Evolutionary conservation across 2,888 invertebrate species (phyloP).

Genomic region (Scaptodrosophila latifasciaeformis): DNA sequence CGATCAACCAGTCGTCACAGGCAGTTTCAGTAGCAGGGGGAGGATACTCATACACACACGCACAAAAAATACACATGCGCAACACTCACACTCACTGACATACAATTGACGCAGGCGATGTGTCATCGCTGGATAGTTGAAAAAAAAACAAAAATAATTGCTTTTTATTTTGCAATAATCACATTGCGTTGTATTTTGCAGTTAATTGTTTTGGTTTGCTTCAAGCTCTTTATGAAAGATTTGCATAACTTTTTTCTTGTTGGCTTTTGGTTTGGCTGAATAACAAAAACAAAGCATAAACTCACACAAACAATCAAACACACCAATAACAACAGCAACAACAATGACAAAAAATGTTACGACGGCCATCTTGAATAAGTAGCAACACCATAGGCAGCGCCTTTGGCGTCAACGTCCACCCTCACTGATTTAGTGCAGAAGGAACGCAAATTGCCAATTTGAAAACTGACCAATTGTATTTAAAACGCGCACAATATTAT

Average conservation of each 20-base stretch:
- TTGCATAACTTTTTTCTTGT: too few relatives aligned
- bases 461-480: constrained; percentile 28
- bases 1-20: constrained; percentile 40
- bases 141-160: constrained; percentile 26
- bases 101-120: constrained; percentile 47
- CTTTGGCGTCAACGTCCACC: too few relatives aligned
- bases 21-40: constrained; percentile 12
- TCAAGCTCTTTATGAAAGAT: constrained; percentile 25
- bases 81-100: constrained; percentile 22
- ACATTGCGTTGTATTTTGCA: constrained; percentile 27
- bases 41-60: constrained; percentile 52
- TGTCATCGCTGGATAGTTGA: constrained; percentile 60
- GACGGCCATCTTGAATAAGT: constrained; percentile 73
- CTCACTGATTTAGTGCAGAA: too few relatives aligned
- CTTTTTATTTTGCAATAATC: constrained; percentile 6
- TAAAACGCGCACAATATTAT: not conserved
- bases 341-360: constrained; percentile 69
- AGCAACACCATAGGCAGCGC: constrained; percentile 12
- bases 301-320: constrained; percentile 34
- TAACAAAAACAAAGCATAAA: constrained; percentile 13
- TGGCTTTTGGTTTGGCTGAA: not conserved
- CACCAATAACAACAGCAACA: constrained; percentile 52
- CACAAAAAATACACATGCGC: constrained; percentile 35
- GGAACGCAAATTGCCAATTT: constrained; percentile 48
- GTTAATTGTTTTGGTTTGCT: constrained; percentile 41